Conservation (phyloP, 1,140 invertebrate genomes). For the Procambarus clarkii region DNA sequence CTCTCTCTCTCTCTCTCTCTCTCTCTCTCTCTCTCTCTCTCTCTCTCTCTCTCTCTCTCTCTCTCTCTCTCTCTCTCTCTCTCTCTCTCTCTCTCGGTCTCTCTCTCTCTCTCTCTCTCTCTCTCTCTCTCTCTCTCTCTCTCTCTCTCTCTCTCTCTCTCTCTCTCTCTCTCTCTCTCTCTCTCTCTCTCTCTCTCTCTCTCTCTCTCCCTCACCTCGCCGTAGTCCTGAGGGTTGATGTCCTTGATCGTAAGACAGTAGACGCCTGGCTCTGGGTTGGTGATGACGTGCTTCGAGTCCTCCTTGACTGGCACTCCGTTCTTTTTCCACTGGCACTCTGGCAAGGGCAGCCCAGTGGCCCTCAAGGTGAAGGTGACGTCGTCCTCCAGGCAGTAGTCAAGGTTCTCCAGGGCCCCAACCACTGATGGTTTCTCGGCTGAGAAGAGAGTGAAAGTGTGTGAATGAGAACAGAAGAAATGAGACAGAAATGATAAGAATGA, state of each 20-base stretch:
- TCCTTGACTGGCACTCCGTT: conserved; percentile 50
- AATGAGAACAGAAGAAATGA: too few species aligned
- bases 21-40: too few species aligned
- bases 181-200: not conserved
- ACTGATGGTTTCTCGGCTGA: conserved; percentile 69
- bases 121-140: not conserved
- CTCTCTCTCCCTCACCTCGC: conserved; percentile 47
- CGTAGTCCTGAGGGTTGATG: conserved; percentile 61
- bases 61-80: too few species aligned
- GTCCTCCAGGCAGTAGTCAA: conserved; percentile 64
- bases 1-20: too few species aligned
- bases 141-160: too few species aligned
- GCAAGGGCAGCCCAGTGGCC: conserved; percentile 63
- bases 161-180: not conserved
- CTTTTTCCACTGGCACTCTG: conserved; percentile 64
- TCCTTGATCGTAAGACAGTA: conserved; percentile 70
- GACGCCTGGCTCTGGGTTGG: conserved; percentile 54
- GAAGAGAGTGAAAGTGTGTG: not conserved
- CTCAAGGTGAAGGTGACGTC: conserved; percentile 68
- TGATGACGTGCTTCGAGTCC: conserved; percentile 48
- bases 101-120: conserved; percentile 12
- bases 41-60: too few species aligned
- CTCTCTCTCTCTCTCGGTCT: too few species aligned
- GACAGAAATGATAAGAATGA: too few species aligned
- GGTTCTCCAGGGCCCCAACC: conserved; percentile 44